Evolutionary conservation across 2,797 vertebrate species (phyloP).

Genomic region (Muraenolepis orangiensis): DNA sequence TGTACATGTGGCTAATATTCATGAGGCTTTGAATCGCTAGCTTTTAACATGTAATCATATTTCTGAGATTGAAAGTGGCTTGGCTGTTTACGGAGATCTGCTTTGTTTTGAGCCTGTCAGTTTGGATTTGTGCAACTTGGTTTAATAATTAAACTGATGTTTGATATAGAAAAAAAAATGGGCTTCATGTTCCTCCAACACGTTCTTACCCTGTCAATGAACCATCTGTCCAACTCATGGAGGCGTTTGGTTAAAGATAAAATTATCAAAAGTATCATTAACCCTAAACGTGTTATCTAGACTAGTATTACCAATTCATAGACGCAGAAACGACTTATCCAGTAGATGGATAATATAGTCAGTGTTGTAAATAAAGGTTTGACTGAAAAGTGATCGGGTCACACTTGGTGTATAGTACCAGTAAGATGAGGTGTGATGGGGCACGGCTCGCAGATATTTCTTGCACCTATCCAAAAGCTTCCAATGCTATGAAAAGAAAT

Average conservation of each 20-base stretch:
- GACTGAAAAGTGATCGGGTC: background rate
- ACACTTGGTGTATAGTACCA: background rate
- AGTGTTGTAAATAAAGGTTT: background rate
- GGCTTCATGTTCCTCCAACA: constrained; percentile 16
- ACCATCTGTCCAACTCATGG: background rate
- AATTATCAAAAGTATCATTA: background rate
- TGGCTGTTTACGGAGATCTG: constrained; percentile 18
- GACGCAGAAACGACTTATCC: background rate
- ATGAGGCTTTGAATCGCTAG: background rate
- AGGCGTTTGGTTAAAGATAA: background rate
- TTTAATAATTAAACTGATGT: constrained; percentile 65
- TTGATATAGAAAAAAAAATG: constrained; percentile 26
- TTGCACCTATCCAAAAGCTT: background rate
- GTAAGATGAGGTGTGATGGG: background rate
- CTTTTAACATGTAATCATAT: constrained; percentile 38
- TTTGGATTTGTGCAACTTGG: constrained; percentile 38
- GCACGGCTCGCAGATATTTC: background rate
- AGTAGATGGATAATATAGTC: background rate
- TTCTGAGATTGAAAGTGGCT: constrained; percentile 17
- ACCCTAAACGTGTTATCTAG: background rate
- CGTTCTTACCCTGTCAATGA: background rate
- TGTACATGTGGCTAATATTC: constrained; percentile 3
- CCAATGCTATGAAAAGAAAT: background rate
- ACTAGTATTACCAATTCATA: background rate
- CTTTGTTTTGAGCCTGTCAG: constrained; percentile 20